Percentiles rank a stretch among this genome's conserved stretches.
Conservation (phyloP, 2,888 invertebrate genomes). For the Drosophila mayaguana region DNA sequence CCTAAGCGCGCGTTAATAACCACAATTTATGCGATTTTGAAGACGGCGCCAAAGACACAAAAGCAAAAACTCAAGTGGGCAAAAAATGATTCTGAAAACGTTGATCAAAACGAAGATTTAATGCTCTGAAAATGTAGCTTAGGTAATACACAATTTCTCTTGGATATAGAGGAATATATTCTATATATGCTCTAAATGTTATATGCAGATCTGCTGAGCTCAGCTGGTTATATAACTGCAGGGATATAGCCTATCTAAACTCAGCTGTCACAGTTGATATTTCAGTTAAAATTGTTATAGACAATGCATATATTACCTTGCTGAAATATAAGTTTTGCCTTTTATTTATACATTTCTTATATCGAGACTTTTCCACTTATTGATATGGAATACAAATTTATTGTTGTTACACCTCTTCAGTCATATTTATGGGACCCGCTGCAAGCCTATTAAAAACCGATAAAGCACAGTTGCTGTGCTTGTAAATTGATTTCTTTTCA, state of each 20-base stretch:
- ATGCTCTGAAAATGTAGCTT: slow-evolving; percentile 5
- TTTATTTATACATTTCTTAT: neutral
- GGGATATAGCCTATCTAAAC: too few relatives aligned
- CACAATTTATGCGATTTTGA: slow-evolving; percentile 81
- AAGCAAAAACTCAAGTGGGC: neutral
- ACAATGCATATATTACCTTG: neutral
- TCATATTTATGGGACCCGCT: neutral
- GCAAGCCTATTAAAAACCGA: neutral
- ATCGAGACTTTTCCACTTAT: neutral
- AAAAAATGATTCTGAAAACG: neutral
- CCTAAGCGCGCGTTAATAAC: slow-evolving; percentile 82
- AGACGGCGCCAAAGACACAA: slow-evolving; percentile 58
- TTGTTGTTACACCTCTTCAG: neutral
- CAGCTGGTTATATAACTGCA: neutral
- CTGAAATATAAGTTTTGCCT: neutral
- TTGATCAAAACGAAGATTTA: neutral
- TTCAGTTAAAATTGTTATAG: neutral
- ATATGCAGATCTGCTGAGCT: neutral
- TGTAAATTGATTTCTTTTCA: slow-evolving; percentile 37
- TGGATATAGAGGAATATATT: neutral
- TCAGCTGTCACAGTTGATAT: neutral
- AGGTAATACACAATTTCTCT: too few relatives aligned
- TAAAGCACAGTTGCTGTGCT: slow-evolving; percentile 4
- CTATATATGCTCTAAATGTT: too few relatives aligned
- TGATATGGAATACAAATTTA: neutral